These are phyloP conservation scores for Lepidochitona cinerea DNA, from an alignment of 2,888 invertebrate genomes.

Conservation along the genomic window DNA sequence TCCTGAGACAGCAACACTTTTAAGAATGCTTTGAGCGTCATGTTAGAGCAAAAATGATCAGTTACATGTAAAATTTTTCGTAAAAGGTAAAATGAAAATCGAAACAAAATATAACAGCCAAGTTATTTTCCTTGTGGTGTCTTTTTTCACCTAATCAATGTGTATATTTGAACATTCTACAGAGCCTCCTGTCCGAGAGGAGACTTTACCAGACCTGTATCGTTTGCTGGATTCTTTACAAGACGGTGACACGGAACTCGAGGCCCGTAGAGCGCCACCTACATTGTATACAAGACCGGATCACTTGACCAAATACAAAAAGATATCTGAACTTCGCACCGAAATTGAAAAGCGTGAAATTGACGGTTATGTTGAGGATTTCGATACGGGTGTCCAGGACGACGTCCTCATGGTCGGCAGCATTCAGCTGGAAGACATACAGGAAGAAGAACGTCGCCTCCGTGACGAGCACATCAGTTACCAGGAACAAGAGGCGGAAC, in stretches of 20 bases:
- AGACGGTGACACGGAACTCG: conserved; percentile 40
- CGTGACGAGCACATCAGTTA: conserved; percentile 66
- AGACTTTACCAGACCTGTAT: conserved; percentile 60
- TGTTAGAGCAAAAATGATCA: no score
- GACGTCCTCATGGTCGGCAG: conserved; percentile 66
- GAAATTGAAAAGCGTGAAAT: conserved; percentile 60
- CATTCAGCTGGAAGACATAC: conserved; percentile 64
- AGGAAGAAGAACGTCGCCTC: conserved; percentile 64
- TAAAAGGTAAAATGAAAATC: no score
- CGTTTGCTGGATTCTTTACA: conserved; percentile 58
- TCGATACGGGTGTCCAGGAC: conserved; percentile 58
- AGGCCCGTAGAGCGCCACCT: conserved; percentile 41
- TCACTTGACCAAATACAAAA: conserved; percentile 42
- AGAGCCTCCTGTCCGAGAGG: conserved; percentile 53
- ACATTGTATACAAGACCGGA: conserved; percentile 63
- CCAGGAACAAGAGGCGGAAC: conserved; percentile 56
- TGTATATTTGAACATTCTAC: no score
- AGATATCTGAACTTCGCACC: conserved; percentile 47
- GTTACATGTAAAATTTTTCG: no score
- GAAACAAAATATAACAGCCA: no score
- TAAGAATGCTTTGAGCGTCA: no score
- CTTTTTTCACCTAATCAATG: no score
- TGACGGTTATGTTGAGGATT: conserved; percentile 56
- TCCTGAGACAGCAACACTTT: no score
- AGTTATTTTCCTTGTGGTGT: neutral